phyloP scores from a whole-genome alignment of 2,113 vertebrate genomes.

The Drymodes brunneopygia region DNA sequence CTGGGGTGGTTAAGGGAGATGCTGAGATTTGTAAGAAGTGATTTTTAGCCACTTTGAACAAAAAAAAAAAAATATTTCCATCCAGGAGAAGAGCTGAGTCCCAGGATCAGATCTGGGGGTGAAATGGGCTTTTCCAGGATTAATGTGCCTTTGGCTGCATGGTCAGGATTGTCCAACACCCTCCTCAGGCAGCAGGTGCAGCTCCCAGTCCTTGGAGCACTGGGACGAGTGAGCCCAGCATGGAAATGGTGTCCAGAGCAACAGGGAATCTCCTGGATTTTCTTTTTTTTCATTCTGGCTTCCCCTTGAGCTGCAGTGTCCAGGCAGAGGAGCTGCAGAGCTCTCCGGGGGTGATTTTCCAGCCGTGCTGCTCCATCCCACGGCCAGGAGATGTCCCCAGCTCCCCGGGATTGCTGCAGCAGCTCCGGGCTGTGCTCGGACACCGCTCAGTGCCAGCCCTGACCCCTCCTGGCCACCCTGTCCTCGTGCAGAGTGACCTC shows the following conservation, averaged over 20 bases:
- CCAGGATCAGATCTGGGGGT: background rate
- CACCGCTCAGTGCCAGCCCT: background rate
- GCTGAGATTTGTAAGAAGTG: fast-evolving
- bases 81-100: background rate
- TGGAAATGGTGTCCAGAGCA: too few relatives aligned
- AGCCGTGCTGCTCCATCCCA: background rate
- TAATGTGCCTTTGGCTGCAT: fast-evolving
- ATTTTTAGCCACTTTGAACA: background rate
- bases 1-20: background rate
- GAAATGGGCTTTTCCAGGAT: background rate
- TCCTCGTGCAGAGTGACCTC: background rate
- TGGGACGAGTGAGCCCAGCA: too few relatives aligned
- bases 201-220: background rate
- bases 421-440: background rate
- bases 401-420: background rate
- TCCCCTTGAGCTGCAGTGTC: background rate
- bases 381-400: constrained; percentile 65
- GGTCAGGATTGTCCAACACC: too few relatives aligned
- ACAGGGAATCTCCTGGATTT: too few relatives aligned
- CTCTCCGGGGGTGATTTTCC: background rate
- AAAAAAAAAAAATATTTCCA: too few relatives aligned
- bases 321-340: background rate
- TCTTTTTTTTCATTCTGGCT: background rate
- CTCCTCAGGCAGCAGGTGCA: background rate
- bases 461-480: background rate